phyloP scores from a whole-genome alignment of 2,797 vertebrate species.

The Tapirus indicus region DNA sequence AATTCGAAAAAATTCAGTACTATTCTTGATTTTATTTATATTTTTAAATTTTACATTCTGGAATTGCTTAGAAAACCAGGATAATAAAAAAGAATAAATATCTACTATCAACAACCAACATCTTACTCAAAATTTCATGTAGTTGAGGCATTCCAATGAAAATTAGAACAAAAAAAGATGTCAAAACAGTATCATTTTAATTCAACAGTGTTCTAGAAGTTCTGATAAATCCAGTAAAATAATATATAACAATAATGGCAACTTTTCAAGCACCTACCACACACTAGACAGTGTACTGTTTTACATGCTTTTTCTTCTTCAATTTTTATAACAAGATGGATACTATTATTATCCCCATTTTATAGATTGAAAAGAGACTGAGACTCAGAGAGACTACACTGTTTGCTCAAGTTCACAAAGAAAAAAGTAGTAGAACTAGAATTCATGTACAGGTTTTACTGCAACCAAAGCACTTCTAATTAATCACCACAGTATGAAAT shows the following conservation, averaged over 20 bases:
- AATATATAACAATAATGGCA: background rate
- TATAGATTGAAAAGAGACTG: background rate
- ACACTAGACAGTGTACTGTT: background rate
- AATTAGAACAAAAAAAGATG: constrained; percentile 45
- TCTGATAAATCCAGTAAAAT: background rate
- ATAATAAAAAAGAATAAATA: background rate
- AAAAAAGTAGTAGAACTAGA: background rate
- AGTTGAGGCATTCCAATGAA: background rate
- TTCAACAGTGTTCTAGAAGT: background rate
- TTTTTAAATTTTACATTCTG: background rate
- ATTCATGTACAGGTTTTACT: background rate
- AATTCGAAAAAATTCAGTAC: constrained; percentile 32
- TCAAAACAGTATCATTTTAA: constrained; percentile 32
- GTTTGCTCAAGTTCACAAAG: background rate
- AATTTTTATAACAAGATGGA: background rate
- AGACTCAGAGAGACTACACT: background rate
- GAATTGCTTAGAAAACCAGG: constrained; percentile 12
- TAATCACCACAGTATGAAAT: background rate
- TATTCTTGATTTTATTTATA: background rate
- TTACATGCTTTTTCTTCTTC: background rate
- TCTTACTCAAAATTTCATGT: constrained; percentile 26
- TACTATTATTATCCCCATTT: background rate
- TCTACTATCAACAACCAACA: constrained; percentile 29
- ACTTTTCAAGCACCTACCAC: background rate
- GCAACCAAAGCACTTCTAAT: background rate